Evolutionary conservation across 2,113 vertebrate species (phyloP), one percentile per base, ranked within the genome.

Genomic region (Tachysurus vachellii): DNA sequence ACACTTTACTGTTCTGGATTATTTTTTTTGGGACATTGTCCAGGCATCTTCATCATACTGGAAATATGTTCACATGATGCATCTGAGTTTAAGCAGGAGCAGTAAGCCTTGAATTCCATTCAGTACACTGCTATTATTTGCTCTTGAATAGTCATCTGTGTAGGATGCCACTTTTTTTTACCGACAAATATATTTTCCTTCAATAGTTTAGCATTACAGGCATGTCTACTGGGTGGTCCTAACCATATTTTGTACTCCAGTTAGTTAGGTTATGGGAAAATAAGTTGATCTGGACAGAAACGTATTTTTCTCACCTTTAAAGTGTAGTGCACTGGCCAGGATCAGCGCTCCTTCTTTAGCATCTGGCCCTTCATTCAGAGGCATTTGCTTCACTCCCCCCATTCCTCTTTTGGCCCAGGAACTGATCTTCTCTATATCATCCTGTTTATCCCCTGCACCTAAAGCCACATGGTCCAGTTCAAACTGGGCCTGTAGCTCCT

Each of bases 291-390:
- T 84, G 47, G 14, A 42, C 44, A 68, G 10, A 64, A 7, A 5
- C 28, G 50, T 44, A 26, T 19, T 61, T 17, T 61, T 31, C 92
- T 89, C 57, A 94, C 94, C 94, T 95, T 93, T 94, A 84, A 94
- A 94, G 75, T n/a, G 75, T 56, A 94, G 54, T 14, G 91, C 91
- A 83, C 88, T 92, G 42, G 92, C 87, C 75, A 94, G 79, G 50
- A 94, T 88, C 86, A 94, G 66, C 1, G 91, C 92, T 81, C 93
- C 94, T 16, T 90, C 57, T 75, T 90, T 90, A 11, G 85, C 57
- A 53, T 91, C 80, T 76, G 93, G 87, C n/a, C 89, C 86, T 79
- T 73, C 80, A 12, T 31, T 85, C 36, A 93, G 3, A 42, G 86
- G 89, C 44, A 86, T 87, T 5, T 77, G 89, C 5, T 93, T 91